These are phyloP conservation scores for Apteryx mantelli DNA, from an alignment of 2,113 vertebrate genomes.

Conservation along the genomic window DNA sequence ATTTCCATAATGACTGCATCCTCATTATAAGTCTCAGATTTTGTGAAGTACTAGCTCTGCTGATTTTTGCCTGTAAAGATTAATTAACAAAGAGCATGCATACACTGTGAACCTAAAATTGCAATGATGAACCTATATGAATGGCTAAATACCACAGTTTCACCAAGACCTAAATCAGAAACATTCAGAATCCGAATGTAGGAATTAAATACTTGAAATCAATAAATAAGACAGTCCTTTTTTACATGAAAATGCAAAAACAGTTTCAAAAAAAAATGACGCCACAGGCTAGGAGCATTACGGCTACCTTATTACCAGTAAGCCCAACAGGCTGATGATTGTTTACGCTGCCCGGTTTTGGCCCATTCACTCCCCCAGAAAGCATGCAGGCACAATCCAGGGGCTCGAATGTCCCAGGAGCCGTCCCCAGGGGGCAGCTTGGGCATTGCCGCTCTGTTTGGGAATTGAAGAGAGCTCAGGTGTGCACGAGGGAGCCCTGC, in stretches of 20 bases:
- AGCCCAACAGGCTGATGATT: background rate
- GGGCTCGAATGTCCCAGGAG: background rate
- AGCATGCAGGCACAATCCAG: fast-evolving
- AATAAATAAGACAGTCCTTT: background rate
- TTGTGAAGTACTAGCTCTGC: background rate
- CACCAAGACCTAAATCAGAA: background rate
- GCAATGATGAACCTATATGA: background rate
- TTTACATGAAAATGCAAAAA: background rate
- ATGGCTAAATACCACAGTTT: fast-evolving
- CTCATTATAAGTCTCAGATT: constrained; percentile 1
- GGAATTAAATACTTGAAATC: background rate
- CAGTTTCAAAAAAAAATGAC: background rate
- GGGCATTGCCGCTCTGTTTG: fast-evolving
- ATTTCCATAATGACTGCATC: background rate
- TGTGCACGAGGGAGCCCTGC: background rate
- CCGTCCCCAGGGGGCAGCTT: background rate
- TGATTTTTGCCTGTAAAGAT: constrained; percentile 28
- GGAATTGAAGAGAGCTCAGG: background rate
- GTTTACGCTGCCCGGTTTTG: background rate
- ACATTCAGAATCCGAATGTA: fast-evolving
- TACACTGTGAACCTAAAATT: background rate
- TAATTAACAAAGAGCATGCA: background rate
- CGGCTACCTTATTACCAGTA: background rate
- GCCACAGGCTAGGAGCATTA: background rate
- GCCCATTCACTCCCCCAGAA: background rate